Evolutionary conservation across 2,113 vertebrate genomes (phyloP).

Genomic region (Alexandromys fortis): DNA sequence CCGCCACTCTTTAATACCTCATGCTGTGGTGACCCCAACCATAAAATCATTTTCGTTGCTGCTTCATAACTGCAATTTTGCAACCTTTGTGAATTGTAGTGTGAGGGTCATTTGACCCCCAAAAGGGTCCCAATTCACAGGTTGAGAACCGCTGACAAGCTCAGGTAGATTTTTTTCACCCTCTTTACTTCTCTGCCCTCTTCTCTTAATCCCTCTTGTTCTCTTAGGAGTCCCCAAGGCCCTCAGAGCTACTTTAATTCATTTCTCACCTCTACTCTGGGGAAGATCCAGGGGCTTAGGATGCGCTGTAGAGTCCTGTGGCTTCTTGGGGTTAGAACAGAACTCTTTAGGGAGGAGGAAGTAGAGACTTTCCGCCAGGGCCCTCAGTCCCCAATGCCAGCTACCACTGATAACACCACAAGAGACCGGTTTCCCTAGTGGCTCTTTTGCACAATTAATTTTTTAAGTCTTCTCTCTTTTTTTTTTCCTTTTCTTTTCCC

Average conservation of each 20-base stretch:
- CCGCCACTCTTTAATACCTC: neutral
- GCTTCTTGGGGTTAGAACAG: neutral
- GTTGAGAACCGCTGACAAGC: neutral
- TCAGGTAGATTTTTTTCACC: neutral
- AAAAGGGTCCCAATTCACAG: neutral
- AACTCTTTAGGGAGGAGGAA: neutral
- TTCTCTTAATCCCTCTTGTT: neutral
- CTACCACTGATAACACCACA: neutral
- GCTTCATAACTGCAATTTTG: neutral
- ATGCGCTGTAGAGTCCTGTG: neutral
- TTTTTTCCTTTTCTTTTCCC: neutral
- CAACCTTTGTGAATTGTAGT: neutral
- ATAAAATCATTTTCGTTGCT: neutral
- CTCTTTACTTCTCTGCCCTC: neutral
- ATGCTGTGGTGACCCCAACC: neutral
- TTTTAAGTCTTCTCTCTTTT: neutral
- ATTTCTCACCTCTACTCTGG: neutral
- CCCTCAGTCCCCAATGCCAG: neutral
- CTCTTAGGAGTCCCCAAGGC: neutral
- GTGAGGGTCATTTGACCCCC: neutral
- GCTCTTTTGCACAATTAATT: constrained; percentile 28
- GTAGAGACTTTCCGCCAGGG: neutral
- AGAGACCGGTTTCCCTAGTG: neutral
- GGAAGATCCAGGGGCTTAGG: neutral
- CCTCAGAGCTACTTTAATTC: neutral